Conservation (phyloP, 1,140 invertebrate species). For the Macrobrachium nipponense region DNA sequence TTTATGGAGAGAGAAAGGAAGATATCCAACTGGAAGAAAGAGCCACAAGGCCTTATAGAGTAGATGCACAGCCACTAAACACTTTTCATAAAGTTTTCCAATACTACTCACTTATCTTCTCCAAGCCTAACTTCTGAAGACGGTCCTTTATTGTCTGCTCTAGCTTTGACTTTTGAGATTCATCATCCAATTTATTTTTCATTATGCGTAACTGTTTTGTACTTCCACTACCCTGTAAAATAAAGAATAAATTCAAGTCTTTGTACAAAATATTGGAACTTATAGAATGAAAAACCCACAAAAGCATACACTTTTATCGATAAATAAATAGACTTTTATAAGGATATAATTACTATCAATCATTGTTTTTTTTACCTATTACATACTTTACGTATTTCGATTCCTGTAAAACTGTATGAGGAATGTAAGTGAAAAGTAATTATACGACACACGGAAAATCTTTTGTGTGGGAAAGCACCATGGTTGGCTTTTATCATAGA, state of each 20-base stretch:
- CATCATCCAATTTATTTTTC: constrained; percentile 38
- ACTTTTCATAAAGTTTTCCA: background rate
- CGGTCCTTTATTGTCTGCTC: constrained; percentile 46
- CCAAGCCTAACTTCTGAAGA: constrained; percentile 39
- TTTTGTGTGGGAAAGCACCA: too few relatives aligned
- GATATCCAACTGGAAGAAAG: too few relatives aligned
- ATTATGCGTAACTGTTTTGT: constrained; percentile 15
- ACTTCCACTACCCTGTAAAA: background rate
- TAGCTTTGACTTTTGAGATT: constrained; percentile 38
- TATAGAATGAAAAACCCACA: background rate
- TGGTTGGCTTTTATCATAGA: too few relatives aligned
- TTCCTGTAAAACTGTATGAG: background rate
- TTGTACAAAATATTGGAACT: too few relatives aligned
- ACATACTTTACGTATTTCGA: background rate
- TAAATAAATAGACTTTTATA: background rate
- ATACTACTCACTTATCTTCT: constrained; percentile 28
- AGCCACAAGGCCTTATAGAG: too few relatives aligned
- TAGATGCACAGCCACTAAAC: too few relatives aligned
- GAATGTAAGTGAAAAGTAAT: background rate
- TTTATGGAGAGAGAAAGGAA: too few relatives aligned
- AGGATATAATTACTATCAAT: background rate
- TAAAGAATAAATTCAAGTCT: background rate
- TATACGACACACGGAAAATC: too few relatives aligned
- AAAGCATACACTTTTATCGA: background rate
- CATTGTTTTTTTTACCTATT: background rate